phyloP scores from a whole-genome alignment of 2,888 invertebrate species.

The Margaritifera margaritifera region DNA sequence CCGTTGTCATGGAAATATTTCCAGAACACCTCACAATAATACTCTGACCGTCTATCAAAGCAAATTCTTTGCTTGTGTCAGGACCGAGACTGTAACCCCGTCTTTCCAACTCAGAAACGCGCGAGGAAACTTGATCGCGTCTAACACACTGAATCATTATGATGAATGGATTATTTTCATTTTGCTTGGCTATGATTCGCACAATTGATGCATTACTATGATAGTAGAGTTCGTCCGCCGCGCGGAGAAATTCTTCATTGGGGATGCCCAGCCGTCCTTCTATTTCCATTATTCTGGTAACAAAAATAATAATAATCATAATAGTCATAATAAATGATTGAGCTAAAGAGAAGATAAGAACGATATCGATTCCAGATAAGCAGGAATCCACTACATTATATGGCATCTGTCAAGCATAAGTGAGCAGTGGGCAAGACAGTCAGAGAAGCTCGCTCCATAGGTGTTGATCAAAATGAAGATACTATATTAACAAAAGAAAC shows the following conservation, averaged over 20 bases:
- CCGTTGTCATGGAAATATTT: conserved; percentile 2
- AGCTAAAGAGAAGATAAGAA: too few species aligned
- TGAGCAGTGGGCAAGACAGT: too few species aligned
- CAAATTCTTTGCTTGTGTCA: conserved; percentile 5
- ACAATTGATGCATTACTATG: conserved; percentile 3
- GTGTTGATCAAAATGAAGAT: too few species aligned
- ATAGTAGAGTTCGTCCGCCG: conserved; percentile 1
- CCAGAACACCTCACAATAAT: neutral
- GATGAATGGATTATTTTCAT: neutral
- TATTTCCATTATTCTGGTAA: neutral
- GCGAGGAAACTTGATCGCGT: neutral
- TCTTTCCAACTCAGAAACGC: neutral
- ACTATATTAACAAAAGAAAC: too few species aligned
- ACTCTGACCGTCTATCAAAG: conserved; percentile 1
- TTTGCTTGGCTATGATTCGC: conserved; percentile 4
- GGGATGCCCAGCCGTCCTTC: neutral
- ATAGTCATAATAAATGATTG: too few species aligned
- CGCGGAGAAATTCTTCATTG: neutral
- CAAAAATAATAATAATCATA: too few species aligned
- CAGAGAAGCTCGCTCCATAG: too few species aligned
- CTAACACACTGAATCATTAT: conserved; percentile 3
- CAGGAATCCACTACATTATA: too few species aligned
- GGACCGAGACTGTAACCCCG: neutral
- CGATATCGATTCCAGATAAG: too few species aligned
- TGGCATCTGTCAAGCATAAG: too few species aligned